Evolutionary conservation across 2,888 invertebrate genomes (phyloP), one percentile per base, ranked within the genome.

Genomic region (Ommatoiulus sabulosus): DNA sequence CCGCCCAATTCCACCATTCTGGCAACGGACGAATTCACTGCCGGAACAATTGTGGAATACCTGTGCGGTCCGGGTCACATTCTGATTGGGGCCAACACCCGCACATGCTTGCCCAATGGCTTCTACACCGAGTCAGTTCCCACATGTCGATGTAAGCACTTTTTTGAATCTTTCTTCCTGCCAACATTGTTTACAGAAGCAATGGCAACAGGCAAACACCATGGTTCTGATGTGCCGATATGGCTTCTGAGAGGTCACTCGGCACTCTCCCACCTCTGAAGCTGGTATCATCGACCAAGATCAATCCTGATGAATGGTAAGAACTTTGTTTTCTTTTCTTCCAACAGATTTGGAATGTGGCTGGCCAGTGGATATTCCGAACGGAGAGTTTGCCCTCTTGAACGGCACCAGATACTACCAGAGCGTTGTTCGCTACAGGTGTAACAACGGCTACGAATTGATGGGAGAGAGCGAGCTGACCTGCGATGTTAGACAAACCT

Each of bases 81-180:
- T 86, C 94, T 97, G 3, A 97, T 98, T 48, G 97, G 98, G 1
- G 97, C 97, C 0, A 94, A 96, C 0, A 94, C 95, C 7, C 94
- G 98, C 91, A 96, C 96, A 35, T 98, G 98, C 90, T 94, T 97
- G 84, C 96, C 97, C 90, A 97, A 97, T 6, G 98, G 98, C 84
- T 98, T 98, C 93, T 98, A 97, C 92, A 97, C 97, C 91, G 97
- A 97, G 92, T 97, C 97, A 92, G 97, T 97, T 48, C 97, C 98
- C 0, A 97, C 97, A 84, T 98, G 98, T 93, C 97, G 97, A 95
- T 95, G 97, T 97, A 93, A 95, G 95, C 94, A 0, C 8, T 80
- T 80, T 35, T 35, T 35, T 35, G 35, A 35, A 35, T 35, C 35
- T 35, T 35, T 1, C 35, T 35, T 35, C 35, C 35, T 35, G 35